Evolutionary conservation across 64 coral and sea anemone species (phyloP).

Genomic region (Platygyra sinensis): DNA sequence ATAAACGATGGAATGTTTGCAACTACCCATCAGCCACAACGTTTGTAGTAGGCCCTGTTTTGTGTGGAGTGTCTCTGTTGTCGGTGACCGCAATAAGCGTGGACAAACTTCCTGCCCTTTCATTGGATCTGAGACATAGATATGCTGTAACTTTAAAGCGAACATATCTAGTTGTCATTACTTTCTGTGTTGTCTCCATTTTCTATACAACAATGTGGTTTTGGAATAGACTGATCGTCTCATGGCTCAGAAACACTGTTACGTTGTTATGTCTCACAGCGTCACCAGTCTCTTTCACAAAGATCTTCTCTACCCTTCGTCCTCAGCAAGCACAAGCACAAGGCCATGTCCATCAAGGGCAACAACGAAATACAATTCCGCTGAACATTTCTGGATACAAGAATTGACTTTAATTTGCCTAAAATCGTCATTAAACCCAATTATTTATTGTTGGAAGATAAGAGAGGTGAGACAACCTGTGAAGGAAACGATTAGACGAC

Average conservation of each 20-base stretch:
- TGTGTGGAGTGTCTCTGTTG: conserved; percentile 1
- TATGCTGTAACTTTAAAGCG: conserved; percentile 8
- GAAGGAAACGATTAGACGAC: background rate
- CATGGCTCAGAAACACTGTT: background rate
- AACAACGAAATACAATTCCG: background rate
- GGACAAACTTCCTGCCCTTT: background rate
- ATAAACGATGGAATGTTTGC: background rate
- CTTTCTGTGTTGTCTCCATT: background rate
- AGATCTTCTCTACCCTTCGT: background rate
- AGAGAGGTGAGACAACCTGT: background rate
- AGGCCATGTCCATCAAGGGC: background rate
- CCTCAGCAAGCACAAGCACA: background rate
- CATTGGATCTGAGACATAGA: background rate
- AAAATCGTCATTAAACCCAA: background rate
- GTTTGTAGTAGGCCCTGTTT: background rate
- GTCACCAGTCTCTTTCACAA: background rate
- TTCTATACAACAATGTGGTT: background rate
- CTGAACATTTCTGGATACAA: background rate
- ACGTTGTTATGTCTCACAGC: background rate
- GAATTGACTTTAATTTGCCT: background rate
- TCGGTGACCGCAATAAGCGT: conserved; percentile 4
- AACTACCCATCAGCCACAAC: too few species aligned
- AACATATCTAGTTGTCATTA: background rate
- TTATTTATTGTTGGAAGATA: background rate
- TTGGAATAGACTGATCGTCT: background rate